Evolutionary conservation across 2,888 invertebrate genomes (phyloP).

Genomic region (Mythimna loreyi): DNA sequence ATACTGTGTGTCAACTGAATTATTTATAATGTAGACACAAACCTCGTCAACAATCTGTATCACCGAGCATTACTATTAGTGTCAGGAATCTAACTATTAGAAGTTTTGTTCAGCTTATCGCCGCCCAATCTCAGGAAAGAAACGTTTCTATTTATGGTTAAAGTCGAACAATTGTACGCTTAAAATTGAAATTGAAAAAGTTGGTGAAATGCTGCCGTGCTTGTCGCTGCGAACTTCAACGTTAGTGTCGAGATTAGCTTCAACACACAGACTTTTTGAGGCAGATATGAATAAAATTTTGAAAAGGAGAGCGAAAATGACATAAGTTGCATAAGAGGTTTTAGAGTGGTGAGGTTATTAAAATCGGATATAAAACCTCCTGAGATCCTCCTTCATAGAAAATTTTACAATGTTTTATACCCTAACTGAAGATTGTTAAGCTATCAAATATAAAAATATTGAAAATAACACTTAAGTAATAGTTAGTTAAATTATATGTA

Average conservation of each 20-base stretch:
- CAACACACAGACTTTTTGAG: background rate
- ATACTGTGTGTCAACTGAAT: background rate
- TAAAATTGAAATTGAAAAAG: conserved; percentile 35
- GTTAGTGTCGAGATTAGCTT: conserved; percentile 2
- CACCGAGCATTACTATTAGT: background rate
- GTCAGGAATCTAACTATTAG: background rate
- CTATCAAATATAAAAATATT: too few relatives aligned
- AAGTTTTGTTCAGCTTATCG: background rate
- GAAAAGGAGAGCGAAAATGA: background rate
- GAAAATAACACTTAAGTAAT: too few relatives aligned
- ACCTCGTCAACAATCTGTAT: conserved; percentile 16
- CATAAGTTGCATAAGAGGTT: background rate
- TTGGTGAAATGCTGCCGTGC: conserved; percentile 16
- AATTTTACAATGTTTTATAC: too few relatives aligned
- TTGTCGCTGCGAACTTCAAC: background rate
- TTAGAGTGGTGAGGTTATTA: too few relatives aligned
- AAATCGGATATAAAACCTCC: too few relatives aligned
- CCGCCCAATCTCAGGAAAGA: background rate
- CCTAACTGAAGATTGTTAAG: too few relatives aligned
- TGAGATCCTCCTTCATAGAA: too few relatives aligned
- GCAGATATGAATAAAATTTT: background rate
- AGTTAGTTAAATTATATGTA: too few relatives aligned
- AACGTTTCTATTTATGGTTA: background rate
- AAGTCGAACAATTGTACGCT: background rate
- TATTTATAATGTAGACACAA: background rate